phyloP scores from a whole-genome alignment of 2,888 invertebrate genomes.

The Cataglyphis cursor region DNA sequence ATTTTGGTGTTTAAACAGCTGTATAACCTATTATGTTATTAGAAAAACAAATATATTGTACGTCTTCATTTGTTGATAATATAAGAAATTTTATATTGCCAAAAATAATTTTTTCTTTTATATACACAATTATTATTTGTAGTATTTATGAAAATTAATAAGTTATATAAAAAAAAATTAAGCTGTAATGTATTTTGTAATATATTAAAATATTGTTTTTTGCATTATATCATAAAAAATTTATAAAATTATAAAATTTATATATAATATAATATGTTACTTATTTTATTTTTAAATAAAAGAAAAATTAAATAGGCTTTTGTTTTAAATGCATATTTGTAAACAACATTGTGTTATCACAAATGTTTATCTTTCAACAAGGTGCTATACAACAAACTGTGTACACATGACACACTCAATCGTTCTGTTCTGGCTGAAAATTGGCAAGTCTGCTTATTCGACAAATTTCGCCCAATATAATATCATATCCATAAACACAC shows the following conservation, averaged over 20 bases:
- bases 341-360: constrained; percentile 77
- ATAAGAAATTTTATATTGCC: background rate
- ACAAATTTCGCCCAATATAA: constrained; percentile 59
- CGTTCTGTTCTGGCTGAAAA: constrained; percentile 65
- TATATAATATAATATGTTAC: background rate
- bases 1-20: constrained; percentile 75
- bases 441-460: constrained; percentile 46
- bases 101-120: background rate
- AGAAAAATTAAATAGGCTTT: constrained; percentile 6
- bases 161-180: background rate
- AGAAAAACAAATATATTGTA: background rate
- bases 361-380: constrained; percentile 84
- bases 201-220: constrained; percentile 12
- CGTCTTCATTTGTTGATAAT: constrained; percentile 60
- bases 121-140: background rate
- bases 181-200: background rate
- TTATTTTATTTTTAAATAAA: constrained; percentile 9
- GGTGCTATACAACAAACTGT: constrained; percentile 84
- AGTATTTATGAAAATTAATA: constrained; percentile 24
- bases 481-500: constrained; percentile 70
- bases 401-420: constrained; percentile 81
- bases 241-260: background rate
- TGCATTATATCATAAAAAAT: background rate
- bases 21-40: constrained; percentile 69
- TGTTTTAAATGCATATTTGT: constrained; percentile 53